Evolutionary conservation across 2,888 invertebrate genomes (phyloP).

Genomic region (Pyrrhosoma nymphula): DNA sequence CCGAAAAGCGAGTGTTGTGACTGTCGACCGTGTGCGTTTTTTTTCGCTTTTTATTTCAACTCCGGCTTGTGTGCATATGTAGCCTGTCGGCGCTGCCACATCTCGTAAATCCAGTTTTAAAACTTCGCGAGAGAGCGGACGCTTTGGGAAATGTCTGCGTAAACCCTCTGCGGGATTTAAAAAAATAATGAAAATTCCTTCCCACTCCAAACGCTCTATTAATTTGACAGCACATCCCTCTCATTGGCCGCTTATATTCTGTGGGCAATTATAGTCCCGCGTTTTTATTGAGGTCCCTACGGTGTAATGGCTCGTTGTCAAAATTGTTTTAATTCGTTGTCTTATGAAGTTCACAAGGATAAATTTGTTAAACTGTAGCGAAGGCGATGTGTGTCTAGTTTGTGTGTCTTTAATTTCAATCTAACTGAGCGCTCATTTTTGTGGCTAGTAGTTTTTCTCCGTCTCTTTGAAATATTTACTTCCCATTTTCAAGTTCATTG

Average conservation of each 20-base stretch:
- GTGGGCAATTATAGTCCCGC: not conserved
- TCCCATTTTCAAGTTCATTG: too few relatives aligned
- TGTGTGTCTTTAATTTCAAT: too few relatives aligned
- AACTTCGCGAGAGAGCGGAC: not conserved
- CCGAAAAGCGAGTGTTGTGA: not conserved
- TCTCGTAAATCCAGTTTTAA: constrained; percentile 60
- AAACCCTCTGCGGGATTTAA: constrained; percentile 4
- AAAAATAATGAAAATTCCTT: constrained; percentile 6
- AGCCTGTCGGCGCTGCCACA: not conserved
- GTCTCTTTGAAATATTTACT: too few relatives aligned
- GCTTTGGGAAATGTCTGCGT: not conserved
- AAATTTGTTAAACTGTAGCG: too few relatives aligned
- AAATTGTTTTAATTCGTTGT: not conserved
- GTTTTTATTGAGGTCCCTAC: not conserved
- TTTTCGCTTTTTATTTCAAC: not conserved
- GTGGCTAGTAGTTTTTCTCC: too few relatives aligned
- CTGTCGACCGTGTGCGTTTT: not conserved
- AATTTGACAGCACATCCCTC: not conserved
- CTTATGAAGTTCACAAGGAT: not conserved
- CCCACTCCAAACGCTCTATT: not conserved
- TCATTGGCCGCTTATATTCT: not conserved
- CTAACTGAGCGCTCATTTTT: too few relatives aligned
- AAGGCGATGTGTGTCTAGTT: too few relatives aligned
- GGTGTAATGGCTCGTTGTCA: not conserved
- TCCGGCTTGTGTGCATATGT: not conserved